These are phyloP conservation scores for Nesospiza acunhae DNA, from an alignment of 2,113 vertebrate genomes.

Conservation along the genomic window DNA sequence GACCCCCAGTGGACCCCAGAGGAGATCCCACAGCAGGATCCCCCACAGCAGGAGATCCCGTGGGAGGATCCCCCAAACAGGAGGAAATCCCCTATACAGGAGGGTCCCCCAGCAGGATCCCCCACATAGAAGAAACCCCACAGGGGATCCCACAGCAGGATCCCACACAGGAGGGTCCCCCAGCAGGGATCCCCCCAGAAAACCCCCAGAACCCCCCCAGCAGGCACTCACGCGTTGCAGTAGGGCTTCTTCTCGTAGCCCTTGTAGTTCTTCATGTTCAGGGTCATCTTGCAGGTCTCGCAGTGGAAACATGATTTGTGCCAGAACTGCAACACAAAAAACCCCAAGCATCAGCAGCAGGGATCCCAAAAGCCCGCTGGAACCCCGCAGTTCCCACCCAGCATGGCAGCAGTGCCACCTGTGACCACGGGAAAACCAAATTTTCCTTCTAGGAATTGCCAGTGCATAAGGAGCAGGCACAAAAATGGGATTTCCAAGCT, in stretches of 20 bases:
- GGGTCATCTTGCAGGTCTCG: conserved; percentile 85
- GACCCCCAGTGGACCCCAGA: too few species aligned
- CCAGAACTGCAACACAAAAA: conserved; percentile 74
- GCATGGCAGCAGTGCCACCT: neutral
- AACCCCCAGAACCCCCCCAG: too few species aligned
- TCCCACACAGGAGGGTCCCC: too few species aligned
- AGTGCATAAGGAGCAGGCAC: too few species aligned
- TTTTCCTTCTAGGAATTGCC: too few species aligned
- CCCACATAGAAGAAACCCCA: too few species aligned
- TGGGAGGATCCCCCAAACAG: too few species aligned
- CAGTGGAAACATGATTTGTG: conserved; percentile 85
- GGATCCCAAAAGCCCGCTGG: neutral
- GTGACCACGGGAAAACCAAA: fast-evolving
- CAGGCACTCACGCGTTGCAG: conserved; percentile 79
- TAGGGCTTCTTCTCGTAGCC: conserved; percentile 86
- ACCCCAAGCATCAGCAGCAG: neutral
- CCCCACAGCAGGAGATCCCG: too few species aligned
- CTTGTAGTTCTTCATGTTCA: conserved; percentile 89
- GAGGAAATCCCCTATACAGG: neutral
- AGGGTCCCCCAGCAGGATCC: too few species aligned
- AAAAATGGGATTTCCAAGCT: neutral
- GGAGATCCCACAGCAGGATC: too few species aligned
- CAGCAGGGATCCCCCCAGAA: too few species aligned
- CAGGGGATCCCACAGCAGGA: too few species aligned
- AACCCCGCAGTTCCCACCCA: fast-evolving